phyloP scores from a whole-genome alignment of 1,140 invertebrate genomes.

The Aphis craccivora region DNA sequence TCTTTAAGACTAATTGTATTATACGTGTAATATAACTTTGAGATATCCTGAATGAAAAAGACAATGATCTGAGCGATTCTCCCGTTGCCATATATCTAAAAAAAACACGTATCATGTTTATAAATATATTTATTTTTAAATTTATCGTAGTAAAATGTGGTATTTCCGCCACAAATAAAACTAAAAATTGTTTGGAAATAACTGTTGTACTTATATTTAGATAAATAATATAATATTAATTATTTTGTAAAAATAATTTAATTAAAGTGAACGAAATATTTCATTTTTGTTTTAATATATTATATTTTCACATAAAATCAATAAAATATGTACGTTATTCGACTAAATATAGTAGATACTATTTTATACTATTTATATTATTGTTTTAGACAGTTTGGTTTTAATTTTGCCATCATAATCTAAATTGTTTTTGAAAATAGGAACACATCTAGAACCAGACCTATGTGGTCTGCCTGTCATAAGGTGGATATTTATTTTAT shows the following conservation, averaged over 20 bases:
- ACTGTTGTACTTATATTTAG: neutral
- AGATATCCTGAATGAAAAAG: neutral
- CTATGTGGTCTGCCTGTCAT: neutral
- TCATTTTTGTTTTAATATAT: too few species aligned
- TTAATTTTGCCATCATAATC: too few species aligned
- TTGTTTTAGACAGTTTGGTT: too few species aligned
- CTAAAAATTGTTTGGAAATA: neutral
- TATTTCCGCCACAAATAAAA: neutral
- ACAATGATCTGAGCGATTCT: neutral
- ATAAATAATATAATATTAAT: too few species aligned
- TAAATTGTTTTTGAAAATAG: too few species aligned
- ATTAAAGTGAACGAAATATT: too few species aligned
- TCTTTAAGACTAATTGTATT: slow-evolving; percentile 43
- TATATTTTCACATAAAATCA: too few species aligned
- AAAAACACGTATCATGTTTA: slow-evolving; percentile 7
- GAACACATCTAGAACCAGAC: neutral
- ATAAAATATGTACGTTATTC: too few species aligned
- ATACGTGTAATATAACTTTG: slow-evolving; percentile 23
- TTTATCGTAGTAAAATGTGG: neutral
- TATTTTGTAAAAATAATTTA: too few species aligned
- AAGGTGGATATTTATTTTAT: slow-evolving; percentile 11
- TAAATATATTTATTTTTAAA: slow-evolving; percentile 15
- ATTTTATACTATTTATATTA: too few species aligned
- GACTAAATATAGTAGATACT: too few species aligned
- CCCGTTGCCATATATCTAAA: slow-evolving; percentile 1